These are phyloP conservation scores for Trichonephila inaurata DNA, from an alignment of 1,140 invertebrate species.

Conservation along the genomic window DNA sequence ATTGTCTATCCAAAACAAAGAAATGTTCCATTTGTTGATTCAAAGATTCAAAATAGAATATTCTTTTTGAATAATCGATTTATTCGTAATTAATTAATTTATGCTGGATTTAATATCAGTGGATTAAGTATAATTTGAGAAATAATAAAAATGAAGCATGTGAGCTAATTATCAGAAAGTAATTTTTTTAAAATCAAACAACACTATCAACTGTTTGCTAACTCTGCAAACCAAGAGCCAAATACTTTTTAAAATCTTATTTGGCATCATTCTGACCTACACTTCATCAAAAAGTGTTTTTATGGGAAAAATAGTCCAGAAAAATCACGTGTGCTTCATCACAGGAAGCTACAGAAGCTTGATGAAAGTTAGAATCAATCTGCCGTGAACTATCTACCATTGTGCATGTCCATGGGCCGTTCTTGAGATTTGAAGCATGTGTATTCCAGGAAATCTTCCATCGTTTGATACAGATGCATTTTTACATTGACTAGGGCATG, in stretches of 20 bases:
- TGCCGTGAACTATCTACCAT: slow-evolving; percentile 64
- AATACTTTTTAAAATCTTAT: neutral
- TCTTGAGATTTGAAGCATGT: slow-evolving; percentile 77
- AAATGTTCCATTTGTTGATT: no score
- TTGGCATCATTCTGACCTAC: neutral
- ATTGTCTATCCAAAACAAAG: no score
- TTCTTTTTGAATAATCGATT: no score
- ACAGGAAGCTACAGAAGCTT: slow-evolving; percentile 14
- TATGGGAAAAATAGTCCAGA: neutral
- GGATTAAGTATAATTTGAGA: neutral
- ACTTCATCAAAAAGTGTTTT: neutral
- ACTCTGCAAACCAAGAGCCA: neutral
- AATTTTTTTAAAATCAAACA: neutral
- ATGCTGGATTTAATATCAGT: no score
- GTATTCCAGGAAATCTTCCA: slow-evolving; percentile 78
- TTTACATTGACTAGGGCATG: slow-evolving; percentile 75
- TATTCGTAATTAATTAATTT: no score
- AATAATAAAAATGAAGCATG: slow-evolving; percentile 7
- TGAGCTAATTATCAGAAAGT: neutral
- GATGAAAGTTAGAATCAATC: neutral
- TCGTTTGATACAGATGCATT: slow-evolving; percentile 78
- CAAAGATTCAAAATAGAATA: no score
- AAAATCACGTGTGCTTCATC: slow-evolving; percentile 14
- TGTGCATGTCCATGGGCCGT: slow-evolving; percentile 45
- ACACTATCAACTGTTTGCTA: neutral